Base-by-base conservation (phyloP, 2,113 vertebrate genomes). In the Myiagra hebetior region DNA sequence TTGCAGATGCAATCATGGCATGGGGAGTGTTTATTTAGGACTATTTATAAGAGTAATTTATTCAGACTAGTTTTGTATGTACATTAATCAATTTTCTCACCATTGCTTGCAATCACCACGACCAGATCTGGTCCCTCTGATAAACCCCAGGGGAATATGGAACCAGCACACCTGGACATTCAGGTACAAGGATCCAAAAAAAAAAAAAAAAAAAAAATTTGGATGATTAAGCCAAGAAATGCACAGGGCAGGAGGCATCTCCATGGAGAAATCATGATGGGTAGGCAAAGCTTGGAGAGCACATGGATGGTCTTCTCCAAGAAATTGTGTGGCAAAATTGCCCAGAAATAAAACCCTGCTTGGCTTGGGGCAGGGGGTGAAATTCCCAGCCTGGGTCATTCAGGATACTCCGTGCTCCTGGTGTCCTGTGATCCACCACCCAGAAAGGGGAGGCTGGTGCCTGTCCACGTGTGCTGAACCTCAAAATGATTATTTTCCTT, bases 331-430 rank as follows among this genome's bases (percentile, higher is more conserved):
- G 47, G 62, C 20, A 75, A 83, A 70, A 67, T 64, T 1, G 0
- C 23, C 16, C 63, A 31, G 69, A 27, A 73, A 59, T 63, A 22
- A 84, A 73, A 8, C 6, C n/a, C 27, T 33, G 10, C 49, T 47
- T 2, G 1, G 15, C 20, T 13, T 64, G 35, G 2, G 5, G 52
- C 19, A 16, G 9, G 7, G 18, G 10, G 6, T 42, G 44, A 73
- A 14, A 63, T 44, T 47, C 57, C 63, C n/a, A 33, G 28, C 49
- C 0, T 1, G 0, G 2, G 8, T 72, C 18, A 0, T 19, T 44
- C 2, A 0, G 27, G n/a, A 37, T 31, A 6, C 20, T 6, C 33
- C 3, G 0, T 13, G 59, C 6, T 20, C 27, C 23, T 4, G 39
- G 8, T 23, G 44, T 24, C 2, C 2, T 31, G 31, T 3, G 56